Base-by-base conservation (phyloP, 2,888 invertebrate genomes). In the Sinohyriopsis cumingii region DNA sequence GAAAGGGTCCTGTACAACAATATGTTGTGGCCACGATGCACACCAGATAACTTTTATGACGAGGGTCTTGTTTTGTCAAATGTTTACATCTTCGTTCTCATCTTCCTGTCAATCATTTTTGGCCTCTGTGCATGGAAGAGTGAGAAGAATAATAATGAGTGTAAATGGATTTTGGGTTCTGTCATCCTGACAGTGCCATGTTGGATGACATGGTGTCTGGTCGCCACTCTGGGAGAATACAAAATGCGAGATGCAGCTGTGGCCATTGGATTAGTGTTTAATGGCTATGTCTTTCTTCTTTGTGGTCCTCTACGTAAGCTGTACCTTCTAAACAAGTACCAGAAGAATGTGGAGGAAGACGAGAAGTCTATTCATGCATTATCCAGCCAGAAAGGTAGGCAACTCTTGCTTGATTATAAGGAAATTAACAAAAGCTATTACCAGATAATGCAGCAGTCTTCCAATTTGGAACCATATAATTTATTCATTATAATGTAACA, bases 131-230 rank as follows among this genome's bases (percentile, higher is more conserved):
- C 90, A 1, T 90, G 89, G 84, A 85, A 87, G 55, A 84, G 85
- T 72, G 84, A 84, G 24, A 89, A 89, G 74, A 90, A 89, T 76
- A 86, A 88, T 71, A 83, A 84, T 19, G 91, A 91, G 72, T 84
- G 77, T 68, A 83, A 90, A 56, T 90, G 90, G 90, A 88, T 91
- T 59, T 78, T 90, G 57, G 86, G 88, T n/a, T 88, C 89, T 57
- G 84, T 88, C 22, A 77, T 87, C 4, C 78, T 89, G 65, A 86
- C 86, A 28, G 84, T 88, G 18, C 84, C 88, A 19, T 81, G 84
- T 45, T 91, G 90, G 90, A 77, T 90, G 60, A 82, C 88, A 18
- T 91, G 91, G 90, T 87, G 89, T 28, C 72, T 89, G 3, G 86
- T 89, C 9, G 83, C 89, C 5, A 85, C 85, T 1, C 79, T 87